These are phyloP conservation scores for Hemicordylus capensis DNA, from an alignment of 2,113 vertebrate species.

Conservation along the genomic window DNA sequence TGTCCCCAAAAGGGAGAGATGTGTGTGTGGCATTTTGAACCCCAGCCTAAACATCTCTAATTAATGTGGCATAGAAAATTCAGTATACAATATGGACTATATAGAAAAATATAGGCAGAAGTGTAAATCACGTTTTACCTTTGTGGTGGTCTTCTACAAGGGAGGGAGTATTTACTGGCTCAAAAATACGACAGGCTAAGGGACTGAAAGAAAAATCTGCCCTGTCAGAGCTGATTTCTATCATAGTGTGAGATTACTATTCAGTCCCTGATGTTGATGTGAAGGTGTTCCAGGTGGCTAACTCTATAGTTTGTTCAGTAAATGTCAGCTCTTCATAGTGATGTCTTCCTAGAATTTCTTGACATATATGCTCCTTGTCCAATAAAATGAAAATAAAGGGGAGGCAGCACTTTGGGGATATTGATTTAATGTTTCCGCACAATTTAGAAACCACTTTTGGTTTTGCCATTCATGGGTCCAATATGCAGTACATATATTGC, in stretches of 20 bases:
- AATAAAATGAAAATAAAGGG: constrained; percentile 19
- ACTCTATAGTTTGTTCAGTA: neutral
- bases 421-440: constrained; percentile 8
- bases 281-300: neutral
- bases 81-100: neutral
- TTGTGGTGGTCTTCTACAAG: neutral
- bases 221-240: constrained; percentile 11
- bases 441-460: neutral
- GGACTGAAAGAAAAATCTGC: neutral
- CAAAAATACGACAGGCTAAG: constrained; percentile 15
- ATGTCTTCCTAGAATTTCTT: constrained; percentile 6
- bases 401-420: neutral
- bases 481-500: neutral
- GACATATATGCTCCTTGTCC: neutral
- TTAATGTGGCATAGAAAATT: neutral
- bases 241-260: neutral
- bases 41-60: neutral
- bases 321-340: neutral
- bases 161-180: neutral
- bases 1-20: no score
- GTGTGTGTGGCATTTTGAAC: neutral
- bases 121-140: neutral
- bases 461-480: neutral
- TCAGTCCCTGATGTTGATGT: neutral
- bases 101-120: neutral